Evolutionary conservation across 1,140 invertebrate species (phyloP), one percentile per base, ranked within the genome.

Genomic region (Nymphalis io): DNA sequence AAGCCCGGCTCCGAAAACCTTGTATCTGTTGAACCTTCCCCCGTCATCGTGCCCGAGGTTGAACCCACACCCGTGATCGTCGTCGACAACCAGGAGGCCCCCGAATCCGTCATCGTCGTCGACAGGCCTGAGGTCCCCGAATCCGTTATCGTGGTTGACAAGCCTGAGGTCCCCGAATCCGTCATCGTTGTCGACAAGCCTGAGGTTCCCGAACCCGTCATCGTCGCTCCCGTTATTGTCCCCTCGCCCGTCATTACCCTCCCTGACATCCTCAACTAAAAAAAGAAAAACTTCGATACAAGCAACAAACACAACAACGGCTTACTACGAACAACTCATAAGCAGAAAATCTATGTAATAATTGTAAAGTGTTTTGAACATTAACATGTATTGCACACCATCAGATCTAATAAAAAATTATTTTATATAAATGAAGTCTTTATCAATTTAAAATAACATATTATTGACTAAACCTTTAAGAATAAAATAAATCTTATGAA

Each of bases 1-100:
- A 78, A 81, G 39, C 39, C 73, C 57, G 67, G 62, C 46, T 57
- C 39, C 21, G 70, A 57, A 4, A 74, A 16, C 53, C 70, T 75
- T 33, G 70, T 68, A 10, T 38, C 23, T 44, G 21, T 65, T 13
- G 51, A 57, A 15, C 15, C 44, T n/a, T 18, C 44, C 1, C 63
- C 62, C 8, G 55, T 68, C 11, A 23, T 58, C 33, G 65, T 73
- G 15, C 61, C 15, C 12, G 39, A 42, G 3, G 16, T n/a, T n/a
- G 16, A 18, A 0, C 38, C 15, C 27, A 33, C 27, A 8, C 27
- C 27, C 27, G 27, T n/a, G 15, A 18, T 48, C 16, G 15, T 65
- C 53, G 62, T 55, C 10, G 48, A 33, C 27, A 6, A 60, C n/a
- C 59, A 40, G 2, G 59, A 46, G 2, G 18, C 18, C 6, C 18